Evolutionary conservation across 2,797 vertebrate genomes (phyloP), one percentile per base, ranked within the genome.

Genomic region (Oreonectes daqikongensis): DNA sequence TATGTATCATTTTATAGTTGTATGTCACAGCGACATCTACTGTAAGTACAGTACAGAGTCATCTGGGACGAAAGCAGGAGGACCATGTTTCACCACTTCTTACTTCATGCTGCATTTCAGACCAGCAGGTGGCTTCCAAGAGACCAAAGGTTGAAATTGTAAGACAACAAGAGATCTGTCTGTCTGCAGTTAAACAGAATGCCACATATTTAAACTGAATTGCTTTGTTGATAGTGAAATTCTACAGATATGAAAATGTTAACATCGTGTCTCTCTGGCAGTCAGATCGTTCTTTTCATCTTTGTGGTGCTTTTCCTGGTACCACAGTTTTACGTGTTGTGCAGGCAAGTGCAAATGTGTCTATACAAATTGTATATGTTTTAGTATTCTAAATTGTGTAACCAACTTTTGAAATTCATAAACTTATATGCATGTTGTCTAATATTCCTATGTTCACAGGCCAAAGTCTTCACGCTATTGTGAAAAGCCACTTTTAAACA

Each of bases 391-490:
- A 12, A 10, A 22, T 4, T 17, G 10, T 53, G 52, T 52, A 24
- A 17, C 24, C 26, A 15, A 22, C 14, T 14, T 55, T 55, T 57
- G 55, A 15, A 6, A 17, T 28, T 12, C 10, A 1, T 57, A 28
- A 14, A 28, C 60, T 60, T 0, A 0, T 4, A 78, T 73, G 61
- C 66, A 60, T 28, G 26, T 5, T 61, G 20, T 28, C 72, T 69
- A 15, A n/a, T 18, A 12, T 68, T 80, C 17, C 81, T 82, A 1
- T 77, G 3, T 76, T 84, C 70, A 9, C 70, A 96, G 95, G 82
- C 92, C 94, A 0, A 92, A 84, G 57, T 95, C 94, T 0, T 92
- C 92, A 0, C 89, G 88, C 79, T 95, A 92, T 83, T 96, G 95
- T 86, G 83, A 85, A 42, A 93, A 94, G 72, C 93, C 94, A 59